Percentiles rank a stretch among this genome's conserved stretches.
Conservation (phyloP, 2,113 vertebrate species). For the Atherinomorus stipes region DNA sequence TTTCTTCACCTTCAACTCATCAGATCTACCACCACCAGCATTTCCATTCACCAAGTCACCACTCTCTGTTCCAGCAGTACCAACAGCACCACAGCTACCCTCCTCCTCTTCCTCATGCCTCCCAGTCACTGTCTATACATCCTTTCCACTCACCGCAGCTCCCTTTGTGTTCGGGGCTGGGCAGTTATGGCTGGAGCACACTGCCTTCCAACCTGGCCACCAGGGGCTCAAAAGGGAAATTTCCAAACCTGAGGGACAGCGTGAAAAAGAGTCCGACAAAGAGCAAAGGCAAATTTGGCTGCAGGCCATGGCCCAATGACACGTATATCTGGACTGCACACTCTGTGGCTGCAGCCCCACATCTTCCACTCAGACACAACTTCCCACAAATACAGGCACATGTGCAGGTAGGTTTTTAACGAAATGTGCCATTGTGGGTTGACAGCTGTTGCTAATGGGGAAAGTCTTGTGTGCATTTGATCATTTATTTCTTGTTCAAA, state of each 20-base stretch:
- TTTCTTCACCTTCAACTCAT: conserved; percentile 45
- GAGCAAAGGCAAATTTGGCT: conserved; percentile 83
- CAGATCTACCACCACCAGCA: conserved; percentile 63
- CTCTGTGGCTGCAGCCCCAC: conserved; percentile 72
- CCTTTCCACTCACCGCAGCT: conserved; percentile 73
- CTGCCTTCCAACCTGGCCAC: conserved; percentile 80
- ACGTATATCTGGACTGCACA: conserved; percentile 77
- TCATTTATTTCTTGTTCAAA: background rate
- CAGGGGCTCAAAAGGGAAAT: conserved; percentile 77
- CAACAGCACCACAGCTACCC: conserved; percentile 56
- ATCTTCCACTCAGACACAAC: conserved; percentile 40
- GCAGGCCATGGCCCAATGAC: conserved; percentile 79
- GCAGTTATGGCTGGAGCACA: conserved; percentile 79
- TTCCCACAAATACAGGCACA: conserved; percentile 60
- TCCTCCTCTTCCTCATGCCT: conserved; percentile 70
- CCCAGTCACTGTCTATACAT: conserved; percentile 75
- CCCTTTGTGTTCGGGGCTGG: conserved; percentile 54
- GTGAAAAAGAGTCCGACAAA: conserved; percentile 89
- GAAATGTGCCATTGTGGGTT: background rate
- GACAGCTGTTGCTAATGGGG: background rate
- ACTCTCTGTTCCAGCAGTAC: conserved; percentile 52
- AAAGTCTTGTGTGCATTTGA: background rate
- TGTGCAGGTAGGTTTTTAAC: conserved; percentile 65
- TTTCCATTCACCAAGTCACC: conserved; percentile 55
- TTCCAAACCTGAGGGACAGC: conserved; percentile 85